Evolutionary conservation across 2,113 vertebrate genomes (phyloP).

Genomic region (sheep (Ovis aries)): DNA sequence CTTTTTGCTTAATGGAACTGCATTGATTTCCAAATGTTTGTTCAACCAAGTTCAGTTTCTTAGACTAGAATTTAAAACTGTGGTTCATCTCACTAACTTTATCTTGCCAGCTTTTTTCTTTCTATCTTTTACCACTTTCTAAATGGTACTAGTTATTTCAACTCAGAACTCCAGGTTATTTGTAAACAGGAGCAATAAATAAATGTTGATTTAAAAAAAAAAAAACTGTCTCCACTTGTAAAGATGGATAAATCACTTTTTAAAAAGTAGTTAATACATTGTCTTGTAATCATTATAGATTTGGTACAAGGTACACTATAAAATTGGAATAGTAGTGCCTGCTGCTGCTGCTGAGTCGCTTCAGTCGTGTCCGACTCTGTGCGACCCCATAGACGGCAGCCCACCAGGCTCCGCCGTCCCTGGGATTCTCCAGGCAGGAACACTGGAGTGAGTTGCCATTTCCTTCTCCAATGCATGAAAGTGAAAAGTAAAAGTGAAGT

Average conservation of each 20-base stretch:
- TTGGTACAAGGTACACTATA: neutral
- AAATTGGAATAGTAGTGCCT: neutral
- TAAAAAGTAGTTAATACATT: neutral
- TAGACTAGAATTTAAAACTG: neutral
- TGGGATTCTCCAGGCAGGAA: too few relatives aligned
- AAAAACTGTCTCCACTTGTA: neutral
- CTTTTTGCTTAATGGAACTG: neutral
- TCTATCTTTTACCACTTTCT: neutral
- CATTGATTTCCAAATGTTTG: neutral
- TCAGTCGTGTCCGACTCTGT: too few relatives aligned
- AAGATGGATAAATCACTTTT: neutral
- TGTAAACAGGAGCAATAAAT: neutral
- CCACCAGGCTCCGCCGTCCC: too few relatives aligned
- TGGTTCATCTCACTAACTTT: neutral
- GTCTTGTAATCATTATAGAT: neutral
- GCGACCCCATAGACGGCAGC: rapidly evolving
- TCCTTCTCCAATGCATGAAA: too few relatives aligned
- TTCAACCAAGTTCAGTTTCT: neutral
- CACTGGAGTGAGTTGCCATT: too few relatives aligned
- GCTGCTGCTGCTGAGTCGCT: too few relatives aligned
- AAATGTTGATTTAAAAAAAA: neutral
- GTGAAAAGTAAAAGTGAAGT: too few relatives aligned
- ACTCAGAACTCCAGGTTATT: neutral
- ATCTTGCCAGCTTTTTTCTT: neutral
- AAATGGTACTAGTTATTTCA: neutral